Conservation (phyloP, 2,797 vertebrate species). For the Delichon dasypus region DNA sequence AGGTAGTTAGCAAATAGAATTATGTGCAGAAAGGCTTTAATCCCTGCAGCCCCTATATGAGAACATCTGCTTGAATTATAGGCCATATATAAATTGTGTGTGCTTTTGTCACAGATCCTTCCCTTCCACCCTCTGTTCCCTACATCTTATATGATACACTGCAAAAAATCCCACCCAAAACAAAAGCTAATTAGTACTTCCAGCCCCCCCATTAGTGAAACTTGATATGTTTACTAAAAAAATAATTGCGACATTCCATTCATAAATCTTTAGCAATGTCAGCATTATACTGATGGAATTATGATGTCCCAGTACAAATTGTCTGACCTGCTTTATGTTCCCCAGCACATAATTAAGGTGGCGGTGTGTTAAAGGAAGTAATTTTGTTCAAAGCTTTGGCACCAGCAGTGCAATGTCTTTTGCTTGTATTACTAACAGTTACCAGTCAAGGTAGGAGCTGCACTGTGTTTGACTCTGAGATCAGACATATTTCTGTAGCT, state of each 20-base stretch:
- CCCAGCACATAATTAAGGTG: slow-evolving; percentile 93
- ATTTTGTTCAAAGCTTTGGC: slow-evolving; percentile 93
- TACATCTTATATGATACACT: slow-evolving; percentile 78
- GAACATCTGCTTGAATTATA: slow-evolving; percentile 91
- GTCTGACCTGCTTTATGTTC: slow-evolving; percentile 92
- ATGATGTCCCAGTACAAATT: slow-evolving; percentile 96
- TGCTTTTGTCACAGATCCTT: slow-evolving; percentile 86
- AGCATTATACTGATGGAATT: slow-evolving; percentile 89
- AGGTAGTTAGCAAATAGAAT: slow-evolving; percentile 85
- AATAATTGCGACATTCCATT: slow-evolving; percentile 92
- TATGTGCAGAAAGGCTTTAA: slow-evolving; percentile 82
- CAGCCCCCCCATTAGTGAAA: slow-evolving; percentile 86
- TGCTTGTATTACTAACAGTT: slow-evolving; percentile 81
- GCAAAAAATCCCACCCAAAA: slow-evolving; percentile 65
- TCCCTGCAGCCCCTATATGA: slow-evolving; percentile 83
- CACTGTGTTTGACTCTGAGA: slow-evolving; percentile 75
- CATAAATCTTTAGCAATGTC: slow-evolving; percentile 94
- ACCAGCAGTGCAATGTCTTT: slow-evolving; percentile 81
- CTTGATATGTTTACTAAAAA: slow-evolving; percentile 84
- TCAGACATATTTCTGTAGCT: slow-evolving; percentile 40
- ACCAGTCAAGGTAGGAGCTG: slow-evolving; percentile 78
- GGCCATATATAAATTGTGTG: slow-evolving; percentile 82
- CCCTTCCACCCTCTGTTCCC: slow-evolving; percentile 45
- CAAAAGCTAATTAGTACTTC: slow-evolving; percentile 90
- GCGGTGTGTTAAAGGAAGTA: slow-evolving; percentile 91